Base-by-base conservation (phyloP, 2,797 vertebrate genomes). In the Brachyalestes nurse region DNA sequence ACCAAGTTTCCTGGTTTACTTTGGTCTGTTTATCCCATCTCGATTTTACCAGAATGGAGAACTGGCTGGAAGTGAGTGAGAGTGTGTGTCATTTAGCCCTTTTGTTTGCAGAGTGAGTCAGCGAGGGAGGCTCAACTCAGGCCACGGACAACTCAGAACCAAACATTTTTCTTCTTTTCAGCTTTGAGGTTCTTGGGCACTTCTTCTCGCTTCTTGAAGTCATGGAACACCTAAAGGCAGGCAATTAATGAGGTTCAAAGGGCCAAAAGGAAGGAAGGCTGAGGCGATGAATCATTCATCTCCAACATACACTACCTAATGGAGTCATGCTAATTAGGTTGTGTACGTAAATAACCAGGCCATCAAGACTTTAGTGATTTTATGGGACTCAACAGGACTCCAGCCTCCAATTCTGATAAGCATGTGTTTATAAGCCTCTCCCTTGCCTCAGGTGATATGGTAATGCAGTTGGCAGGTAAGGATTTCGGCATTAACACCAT, bases 81-180 rank as follows among this genome's bases (percentile, higher is more conserved):
- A 76, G 71, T 53, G 19, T 60, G 70, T 73, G 74, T 84, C 47
- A 71, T 83, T 82, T 79, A 25, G 70, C 47, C 71, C 60, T 79
- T 76, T 51, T 88, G 82, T 86, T 84, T 88, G 77, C 77, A 42
- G 62, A 82, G 65, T 78, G 69, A 82, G 71, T 70, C 84, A 83
- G 49, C 0, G 28, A 82, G 66, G 78, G 74, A 74, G 49, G 75
- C 42, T 62, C 38, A 75, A 65, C 58, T 67, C 71, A 76, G 80
- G 38, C 57, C 70, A 76, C 55, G 40, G 77, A 64, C 70, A 55
- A 45, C 55, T 66, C 62, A 81, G 58, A 77, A 74, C 69, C 65
- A 83, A 66, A 72, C 66, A 19, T 66, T 75, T 45, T 74, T 70
- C 55, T 82, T 69, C 64, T 45, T 73, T 77, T 73, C 55, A 40